Evolutionary conservation across 2,797 vertebrate species (phyloP), one percentile per base, ranked within the genome.

Genomic region (Selene dorsalis): DNA sequence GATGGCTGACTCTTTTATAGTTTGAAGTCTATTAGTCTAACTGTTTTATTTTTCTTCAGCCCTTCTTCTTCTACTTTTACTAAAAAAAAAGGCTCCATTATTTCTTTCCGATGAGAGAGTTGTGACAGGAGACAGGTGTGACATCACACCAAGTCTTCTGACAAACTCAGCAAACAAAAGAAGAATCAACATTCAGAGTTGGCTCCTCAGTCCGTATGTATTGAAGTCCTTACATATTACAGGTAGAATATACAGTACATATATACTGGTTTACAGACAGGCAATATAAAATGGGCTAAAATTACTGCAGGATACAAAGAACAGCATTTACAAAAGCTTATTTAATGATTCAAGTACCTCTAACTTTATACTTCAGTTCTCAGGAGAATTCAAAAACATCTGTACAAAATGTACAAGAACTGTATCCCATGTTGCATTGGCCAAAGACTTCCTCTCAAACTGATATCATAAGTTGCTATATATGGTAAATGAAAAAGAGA

Each of bases 331-430:
- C 84, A 93, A 87, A 86, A 92, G 88, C 87, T 88, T 93, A 90
- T 90, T 91, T 90, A 82, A 90, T 90, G 82, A 93, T 93, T 93
- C 89, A 93, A 95, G 93, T 95, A 95, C 94, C 94, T 90, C 90
- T 91, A 92, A 89, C 79, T 85, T 90, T 80, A 90, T 86, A 84
- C 77, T 90, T 90, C 84, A 90, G 82, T 77, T 75, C 77, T 85
- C 79, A 69, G 50, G 70, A 87, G 74, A 81, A 75, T 82, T 86
- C 60, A 84, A 88, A 87, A 84, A 77, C 79, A 78, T 92, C 89
- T 94, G 91, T 93, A 94, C 92, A 95, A 83, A 93, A 92, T 94
- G 88, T 93, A 94, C 93, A 94, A 84, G 70, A 89, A 83, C 75
- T 88, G 86, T 85, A 92, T 92, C 83, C 89, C 88, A 92, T 58